Base-by-base conservation (phyloP, 1,140 invertebrate genomes). In the Ladona fulva region DNA sequence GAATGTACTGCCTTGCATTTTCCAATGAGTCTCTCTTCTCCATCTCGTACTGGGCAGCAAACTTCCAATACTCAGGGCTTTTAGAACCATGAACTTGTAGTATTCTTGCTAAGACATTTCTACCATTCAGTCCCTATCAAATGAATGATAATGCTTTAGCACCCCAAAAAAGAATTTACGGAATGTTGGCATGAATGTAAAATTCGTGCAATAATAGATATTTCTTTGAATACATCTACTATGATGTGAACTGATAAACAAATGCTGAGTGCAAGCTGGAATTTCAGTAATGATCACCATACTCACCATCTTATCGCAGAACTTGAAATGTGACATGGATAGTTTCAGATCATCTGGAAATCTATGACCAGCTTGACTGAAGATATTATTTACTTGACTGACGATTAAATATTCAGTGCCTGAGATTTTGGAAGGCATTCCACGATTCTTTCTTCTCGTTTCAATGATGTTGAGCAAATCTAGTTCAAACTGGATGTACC, bases 41-140 rank as follows among this genome's bases (percentile, higher is more conserved):
- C 80, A 90, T 88, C 84, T 94, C 92, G 89, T 90, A 93, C 81
- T 89, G 89, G n/a, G 91, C 91, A 10, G 92, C 92, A 78, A 91
- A 82, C 59, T 91, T 87, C 92, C 92, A 94, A 77, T 92, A 86
- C 81, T 92, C 89, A 79, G 91, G 89, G 8, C 29, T 37, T 82
- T 92, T 92, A 80, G 91, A 89, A 77, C 89, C 88, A 83, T 93
- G 92, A 8, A 92, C 83, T 86, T 92, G 85, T 14, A 91, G 83
- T 88, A 91, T 88, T 78, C 84, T 83, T 0, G 84, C 85, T 78
- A 89, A 86, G 75, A 90, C 83, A 24, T 83, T 82, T 80, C 86
- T 87, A 16, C 88, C 86, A 77, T 37, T 37, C 1, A 37, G 29
- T 37, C 29, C 29, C 29, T 37, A 37, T 37, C 1, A 5, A 37